phyloP scores from a whole-genome alignment of 2,888 invertebrate species.

The Apamea epomidion region DNA sequence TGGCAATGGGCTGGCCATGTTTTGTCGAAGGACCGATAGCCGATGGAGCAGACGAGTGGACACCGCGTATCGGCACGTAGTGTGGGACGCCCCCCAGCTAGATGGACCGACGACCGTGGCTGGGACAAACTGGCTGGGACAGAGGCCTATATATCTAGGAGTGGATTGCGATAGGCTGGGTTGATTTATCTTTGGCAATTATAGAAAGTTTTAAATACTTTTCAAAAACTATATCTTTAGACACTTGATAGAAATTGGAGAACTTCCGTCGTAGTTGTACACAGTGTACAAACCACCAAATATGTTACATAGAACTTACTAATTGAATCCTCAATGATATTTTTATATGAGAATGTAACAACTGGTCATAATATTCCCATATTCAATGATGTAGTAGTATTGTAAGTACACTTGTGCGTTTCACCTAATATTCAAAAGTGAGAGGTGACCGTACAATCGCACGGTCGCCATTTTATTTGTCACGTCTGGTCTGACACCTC shows the following conservation, averaged over 20 bases:
- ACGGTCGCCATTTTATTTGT: conserved; percentile 85
- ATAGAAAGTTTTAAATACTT: no score
- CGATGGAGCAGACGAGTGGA: no score
- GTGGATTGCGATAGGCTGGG: no score
- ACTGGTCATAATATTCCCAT: not conserved
- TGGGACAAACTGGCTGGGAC: no score
- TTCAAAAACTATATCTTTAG: not conserved
- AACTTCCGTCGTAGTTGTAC: not conserved
- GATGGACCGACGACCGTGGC: no score
- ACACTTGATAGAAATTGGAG: not conserved
- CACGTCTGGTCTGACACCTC: conserved; percentile 83
- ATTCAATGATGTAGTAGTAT: not conserved
- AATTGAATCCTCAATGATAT: not conserved
- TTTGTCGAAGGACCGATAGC: no score
- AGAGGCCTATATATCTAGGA: no score
- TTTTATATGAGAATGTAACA: not conserved
- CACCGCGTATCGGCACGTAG: no score
- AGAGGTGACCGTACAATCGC: conserved; percentile 79
- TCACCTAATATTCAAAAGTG: conserved; percentile 76
- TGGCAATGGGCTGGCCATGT: no score
- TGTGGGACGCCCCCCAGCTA: no score
- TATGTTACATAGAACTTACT: not conserved
- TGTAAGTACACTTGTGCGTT: conserved; percentile 53
- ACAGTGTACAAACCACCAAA: not conserved
- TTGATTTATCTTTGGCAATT: no score